phyloP scores from a whole-genome alignment of 2,888 invertebrate species.

The Gandaritis pyraliata region DNA sequence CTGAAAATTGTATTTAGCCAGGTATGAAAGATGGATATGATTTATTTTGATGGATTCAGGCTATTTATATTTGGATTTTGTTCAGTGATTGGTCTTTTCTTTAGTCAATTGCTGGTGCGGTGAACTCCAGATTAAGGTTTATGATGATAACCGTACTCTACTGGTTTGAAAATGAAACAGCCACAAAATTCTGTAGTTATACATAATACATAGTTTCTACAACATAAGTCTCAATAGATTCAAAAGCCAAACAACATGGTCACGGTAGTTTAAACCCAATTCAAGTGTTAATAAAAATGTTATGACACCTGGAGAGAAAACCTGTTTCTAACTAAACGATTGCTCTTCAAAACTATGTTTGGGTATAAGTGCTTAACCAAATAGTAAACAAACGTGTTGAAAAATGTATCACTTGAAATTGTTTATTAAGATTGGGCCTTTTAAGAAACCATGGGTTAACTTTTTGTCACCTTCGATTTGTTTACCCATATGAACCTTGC shows the following conservation, averaged over 20 bases:
- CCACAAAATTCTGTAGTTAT: too few species aligned
- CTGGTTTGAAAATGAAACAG: too few species aligned
- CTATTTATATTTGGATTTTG: not conserved
- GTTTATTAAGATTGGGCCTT: conserved; percentile 56
- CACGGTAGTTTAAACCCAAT: conserved; percentile 22
- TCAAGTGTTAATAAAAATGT: conserved; percentile 34
- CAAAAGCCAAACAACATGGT: not conserved
- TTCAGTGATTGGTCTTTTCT: not conserved
- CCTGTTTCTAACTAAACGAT: conserved; percentile 25
- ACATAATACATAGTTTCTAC: too few species aligned
- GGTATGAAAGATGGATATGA: not conserved
- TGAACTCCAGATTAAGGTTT: too few species aligned
- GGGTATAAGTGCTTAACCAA: conserved; percentile 34
- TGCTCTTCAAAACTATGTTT: conserved; percentile 40
- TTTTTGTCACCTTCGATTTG: conserved; percentile 31
- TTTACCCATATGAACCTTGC: conserved; percentile 21
- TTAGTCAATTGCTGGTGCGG: too few species aligned
- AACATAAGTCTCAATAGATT: too few species aligned
- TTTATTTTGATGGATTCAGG: conserved; percentile 3
- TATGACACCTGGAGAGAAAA: conserved; percentile 41
- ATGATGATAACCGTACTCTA: too few species aligned
- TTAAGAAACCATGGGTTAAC: conserved; percentile 36
- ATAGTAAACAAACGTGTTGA: conserved; percentile 43
- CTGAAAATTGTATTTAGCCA: not conserved
- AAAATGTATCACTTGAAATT: conserved; percentile 54